Base-by-base conservation (phyloP, 2,797 vertebrate genomes). In the Syngnathus rostellatus region DNA sequence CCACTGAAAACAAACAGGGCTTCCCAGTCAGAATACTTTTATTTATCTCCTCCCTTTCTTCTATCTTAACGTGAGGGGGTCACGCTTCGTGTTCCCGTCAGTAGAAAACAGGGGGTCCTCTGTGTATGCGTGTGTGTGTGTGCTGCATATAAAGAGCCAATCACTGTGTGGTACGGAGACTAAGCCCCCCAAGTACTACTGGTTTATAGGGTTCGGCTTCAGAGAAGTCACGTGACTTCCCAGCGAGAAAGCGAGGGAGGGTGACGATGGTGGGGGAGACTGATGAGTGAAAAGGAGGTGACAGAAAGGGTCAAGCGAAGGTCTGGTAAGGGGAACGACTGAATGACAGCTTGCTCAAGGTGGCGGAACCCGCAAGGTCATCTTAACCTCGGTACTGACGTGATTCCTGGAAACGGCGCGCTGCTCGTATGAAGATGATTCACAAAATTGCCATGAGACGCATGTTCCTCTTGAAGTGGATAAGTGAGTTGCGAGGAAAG, bases 211-310 rank as follows among this genome's bases (percentile, higher is more conserved):
- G 84, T 88, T 84, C 83, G 70, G 84, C 86, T 91, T 89, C 91
- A 90, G 87, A 89, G 90, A 92, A 92, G 90, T 90, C 91, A 92
- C 89, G 86, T 92, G 91, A 92, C 87, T 92, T 91, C 89, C 89
- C 89, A 89, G 85, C 82, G 81, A 68, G 73, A 62, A 71, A 67
- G 72, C 53, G 68, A 64, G 71, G 65, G 64, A 72, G 66, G n/a
- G 59, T 41, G 45, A 66, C 77, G 73, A 77, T 69, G 31, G 64
- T 73, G 72, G 77, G 73, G 75, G 75, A 72, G 21, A 50, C 7
- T n/a, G 55, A 75, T 72, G 62, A 77, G 64, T 71, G 74, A 75
- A 75, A 77, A 76, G 81, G 78, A 76, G 81, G 78, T 79, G 86
- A 81, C 71, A 72, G 66, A 63, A 80, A 72, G 82, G 77, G 78